phyloP scores from a whole-genome alignment of 2,113 vertebrate species.

The Turnix velox region DNA sequence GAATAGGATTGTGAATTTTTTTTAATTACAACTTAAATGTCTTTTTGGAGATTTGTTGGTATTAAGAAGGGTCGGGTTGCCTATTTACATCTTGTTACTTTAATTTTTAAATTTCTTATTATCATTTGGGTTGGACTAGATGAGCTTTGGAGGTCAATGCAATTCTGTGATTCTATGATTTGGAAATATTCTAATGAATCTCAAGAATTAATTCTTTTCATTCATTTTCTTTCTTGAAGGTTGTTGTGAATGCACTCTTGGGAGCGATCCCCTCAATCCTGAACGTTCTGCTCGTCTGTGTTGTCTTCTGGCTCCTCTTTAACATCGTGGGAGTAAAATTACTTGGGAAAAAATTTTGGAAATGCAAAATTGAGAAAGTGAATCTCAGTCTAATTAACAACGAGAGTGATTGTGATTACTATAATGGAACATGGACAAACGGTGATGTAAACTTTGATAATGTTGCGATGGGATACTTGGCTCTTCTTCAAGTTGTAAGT shows the following conservation, averaged over 20 bases:
- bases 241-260: conserved; percentile 73
- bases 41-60: not conserved
- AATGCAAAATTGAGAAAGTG: not conserved
- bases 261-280: conserved; percentile 77
- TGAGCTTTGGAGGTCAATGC: no score
- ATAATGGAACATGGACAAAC: conserved; percentile 16
- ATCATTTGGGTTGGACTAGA: no score
- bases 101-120: no score
- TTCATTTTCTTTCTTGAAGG: conserved; percentile 44
- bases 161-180: no score
- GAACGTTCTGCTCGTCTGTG: conserved; percentile 75
- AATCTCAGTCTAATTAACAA: rapidly evolving
- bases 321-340: conserved; percentile 71
- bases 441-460: conserved; percentile 70
- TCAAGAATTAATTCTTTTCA: not conserved
- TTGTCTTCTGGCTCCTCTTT: conserved; percentile 81
- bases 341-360: conserved; percentile 63
- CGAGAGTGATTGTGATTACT: rapidly evolving
- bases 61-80: not conserved
- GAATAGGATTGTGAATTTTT: not conserved
- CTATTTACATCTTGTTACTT: not conserved
- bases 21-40: not conserved
- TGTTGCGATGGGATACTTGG: conserved; percentile 72
- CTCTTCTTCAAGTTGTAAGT: conserved; percentile 77
- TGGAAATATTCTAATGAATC: not conserved